A percentile compares a stretch with the other conserved stretches of the same genome.
Evolutionary conservation across 2,797 vertebrate species (phyloP).

Genomic region (Lithobates pipiens): DNA sequence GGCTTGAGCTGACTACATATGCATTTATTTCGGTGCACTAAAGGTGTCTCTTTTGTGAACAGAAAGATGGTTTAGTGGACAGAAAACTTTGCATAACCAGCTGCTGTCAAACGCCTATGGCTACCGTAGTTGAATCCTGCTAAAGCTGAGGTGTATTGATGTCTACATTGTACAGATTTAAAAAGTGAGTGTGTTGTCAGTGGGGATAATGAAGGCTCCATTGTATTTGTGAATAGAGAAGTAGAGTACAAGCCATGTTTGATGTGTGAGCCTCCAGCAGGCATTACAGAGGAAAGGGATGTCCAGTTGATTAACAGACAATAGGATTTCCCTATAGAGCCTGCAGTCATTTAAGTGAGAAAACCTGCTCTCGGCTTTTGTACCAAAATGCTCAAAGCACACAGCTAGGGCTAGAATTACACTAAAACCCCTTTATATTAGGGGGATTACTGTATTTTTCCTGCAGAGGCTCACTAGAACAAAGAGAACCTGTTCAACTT

Average conservation of each 20-base stretch:
- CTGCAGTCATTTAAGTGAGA: neutral
- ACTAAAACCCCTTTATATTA: neutral
- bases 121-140: neutral
- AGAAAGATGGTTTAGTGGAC: too few species aligned
- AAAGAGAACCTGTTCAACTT: neutral
- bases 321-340: constrained; percentile 4
- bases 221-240: constrained; percentile 21
- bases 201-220: neutral
- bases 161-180: neutral
- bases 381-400: neutral
- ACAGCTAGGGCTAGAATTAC: constrained; percentile 1
- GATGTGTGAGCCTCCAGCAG: neutral
- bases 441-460: neutral
- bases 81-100: too few species aligned
- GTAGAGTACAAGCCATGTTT: neutral
- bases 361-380: neutral
- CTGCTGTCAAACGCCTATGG: neutral
- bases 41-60: too few species aligned
- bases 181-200: neutral
- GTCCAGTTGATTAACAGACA: neutral
- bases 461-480: neutral
- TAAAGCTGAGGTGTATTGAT: neutral
- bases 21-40: too few species aligned
- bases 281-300: neutral
- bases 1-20: too few species aligned